Conservation (phyloP, 2,113 vertebrate genomes). For the Gopherus evgoodei region DNA sequence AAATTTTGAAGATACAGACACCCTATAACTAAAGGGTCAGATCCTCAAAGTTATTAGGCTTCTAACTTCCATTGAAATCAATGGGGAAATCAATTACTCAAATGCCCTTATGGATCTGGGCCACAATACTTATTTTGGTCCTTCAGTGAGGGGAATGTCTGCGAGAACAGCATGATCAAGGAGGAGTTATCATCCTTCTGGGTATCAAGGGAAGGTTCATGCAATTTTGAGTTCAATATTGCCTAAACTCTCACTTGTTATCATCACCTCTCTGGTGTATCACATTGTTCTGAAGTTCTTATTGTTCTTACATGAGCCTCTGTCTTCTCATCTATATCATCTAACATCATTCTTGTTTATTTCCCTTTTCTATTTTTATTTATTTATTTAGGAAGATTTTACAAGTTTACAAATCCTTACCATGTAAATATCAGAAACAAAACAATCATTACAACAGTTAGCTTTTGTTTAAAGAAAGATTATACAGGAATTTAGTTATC, state of each 20-base stretch:
- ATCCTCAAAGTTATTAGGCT: neutral
- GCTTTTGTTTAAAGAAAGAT: neutral
- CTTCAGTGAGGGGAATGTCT: neutral
- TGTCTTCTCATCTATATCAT: fast-evolving
- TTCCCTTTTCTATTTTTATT: neutral
- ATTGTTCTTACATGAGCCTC: neutral
- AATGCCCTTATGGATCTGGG: neutral
- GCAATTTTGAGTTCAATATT: neutral
- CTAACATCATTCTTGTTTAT: fast-evolving
- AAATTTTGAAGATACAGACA: neutral
- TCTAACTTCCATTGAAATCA: neutral
- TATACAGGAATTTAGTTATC: too few relatives aligned
- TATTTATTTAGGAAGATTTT: neutral
- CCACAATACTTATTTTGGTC: neutral
- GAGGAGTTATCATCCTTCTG: neutral
- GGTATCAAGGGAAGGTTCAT: neutral
- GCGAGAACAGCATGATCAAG: neutral
- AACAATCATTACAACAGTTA: neutral
- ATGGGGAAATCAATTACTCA: neutral
- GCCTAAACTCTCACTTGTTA: neutral
- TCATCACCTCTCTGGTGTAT: neutral
- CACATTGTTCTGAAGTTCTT: neutral
- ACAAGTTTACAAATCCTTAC: neutral
- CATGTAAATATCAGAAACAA: neutral
- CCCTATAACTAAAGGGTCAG: neutral